Percentiles rank a stretch among this genome's conserved stretches.
phyloP scores from a whole-genome alignment of 1,140 invertebrate genomes.

The Anastatus disparis region DNA sequence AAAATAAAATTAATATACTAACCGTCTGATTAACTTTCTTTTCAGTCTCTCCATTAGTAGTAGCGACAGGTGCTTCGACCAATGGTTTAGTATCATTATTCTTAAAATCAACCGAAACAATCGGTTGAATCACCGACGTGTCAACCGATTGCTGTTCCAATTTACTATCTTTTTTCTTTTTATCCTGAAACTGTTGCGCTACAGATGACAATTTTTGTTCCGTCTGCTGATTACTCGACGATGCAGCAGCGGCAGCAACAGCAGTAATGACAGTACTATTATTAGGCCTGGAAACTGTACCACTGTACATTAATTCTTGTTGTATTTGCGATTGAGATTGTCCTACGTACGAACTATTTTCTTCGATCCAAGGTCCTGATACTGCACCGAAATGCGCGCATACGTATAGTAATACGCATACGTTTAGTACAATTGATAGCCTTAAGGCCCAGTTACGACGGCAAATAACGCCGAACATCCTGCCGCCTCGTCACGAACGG shows the following conservation, averaged over 20 bases:
- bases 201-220: background rate
- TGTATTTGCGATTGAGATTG: conserved; percentile 2
- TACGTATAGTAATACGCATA: conserved; percentile 77
- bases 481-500: conserved; percentile 1
- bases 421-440: conserved; percentile 78
- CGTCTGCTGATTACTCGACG: background rate
- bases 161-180: too few relatives aligned
- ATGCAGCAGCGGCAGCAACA: too few relatives aligned
- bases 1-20: background rate
- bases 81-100: conserved; percentile 8
- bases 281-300: conserved; percentile 13
- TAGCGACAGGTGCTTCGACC: background rate
- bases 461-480: conserved; percentile 61
- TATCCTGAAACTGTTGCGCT: background rate
- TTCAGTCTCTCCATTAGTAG: background rate
- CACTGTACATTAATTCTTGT: conserved; percentile 36
- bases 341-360: conserved; percentile 48
- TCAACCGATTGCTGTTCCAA: too few relatives aligned
- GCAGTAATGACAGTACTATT: conserved; percentile 48
- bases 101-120: background rate
- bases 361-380: conserved; percentile 64
- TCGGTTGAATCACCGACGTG: too few relatives aligned
- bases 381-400: conserved; percentile 67
- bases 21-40: conserved; percentile 10
- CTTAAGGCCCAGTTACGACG: conserved; percentile 78